A percentile compares a stretch with the other conserved stretches of the same genome.
Conservation (phyloP, 1,140 invertebrate species). For the Rhopalosiphum maidis region DNA sequence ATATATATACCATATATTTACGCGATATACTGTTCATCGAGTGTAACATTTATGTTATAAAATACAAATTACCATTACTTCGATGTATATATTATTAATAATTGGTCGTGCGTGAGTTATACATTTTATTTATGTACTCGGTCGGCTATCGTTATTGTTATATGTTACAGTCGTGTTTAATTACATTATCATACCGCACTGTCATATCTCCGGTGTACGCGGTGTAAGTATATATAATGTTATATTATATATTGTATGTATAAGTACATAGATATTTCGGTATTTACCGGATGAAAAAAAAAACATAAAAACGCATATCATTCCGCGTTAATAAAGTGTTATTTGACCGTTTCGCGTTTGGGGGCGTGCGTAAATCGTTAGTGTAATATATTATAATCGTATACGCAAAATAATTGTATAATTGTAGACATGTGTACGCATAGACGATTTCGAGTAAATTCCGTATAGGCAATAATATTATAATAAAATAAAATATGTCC, state of each 20-base stretch:
- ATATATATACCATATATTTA: not conserved
- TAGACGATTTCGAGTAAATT: not conserved
- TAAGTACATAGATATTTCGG: not conserved
- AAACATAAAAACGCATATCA: not conserved
- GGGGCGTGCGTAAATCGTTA: not conserved
- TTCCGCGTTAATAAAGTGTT: not conserved
- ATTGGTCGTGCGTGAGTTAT: slow-evolving; percentile 19
- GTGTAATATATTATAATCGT: not conserved
- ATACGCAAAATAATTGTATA: too few species aligned
- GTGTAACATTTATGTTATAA: not conserved
- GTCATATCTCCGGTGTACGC: not conserved
- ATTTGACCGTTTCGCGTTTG: not conserved
- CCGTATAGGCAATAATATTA: not conserved
- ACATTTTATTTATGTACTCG: not conserved
- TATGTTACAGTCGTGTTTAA: not conserved
- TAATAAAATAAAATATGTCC: not conserved
- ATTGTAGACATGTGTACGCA: not conserved
- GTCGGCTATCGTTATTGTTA: not conserved
- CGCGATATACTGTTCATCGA: not conserved
- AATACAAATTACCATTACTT: not conserved
- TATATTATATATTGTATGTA: too few species aligned
- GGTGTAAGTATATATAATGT: too few species aligned
- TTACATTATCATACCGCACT: not conserved
- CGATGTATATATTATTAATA: not conserved
- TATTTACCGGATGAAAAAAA: not conserved